Conservation (phyloP, 2,888 invertebrate genomes). For the Drosophila ustulata region DNA sequence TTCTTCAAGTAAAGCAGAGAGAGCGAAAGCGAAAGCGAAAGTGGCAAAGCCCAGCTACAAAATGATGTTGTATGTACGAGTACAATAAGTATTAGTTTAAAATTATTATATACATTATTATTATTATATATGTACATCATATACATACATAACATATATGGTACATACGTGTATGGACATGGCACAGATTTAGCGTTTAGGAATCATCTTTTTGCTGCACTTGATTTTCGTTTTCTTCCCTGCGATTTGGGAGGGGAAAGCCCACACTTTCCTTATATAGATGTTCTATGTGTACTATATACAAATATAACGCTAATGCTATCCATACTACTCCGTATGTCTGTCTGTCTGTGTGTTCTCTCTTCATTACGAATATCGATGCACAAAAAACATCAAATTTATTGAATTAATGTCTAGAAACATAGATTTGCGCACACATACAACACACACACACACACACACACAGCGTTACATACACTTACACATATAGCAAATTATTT, state of each 20-base stretch:
- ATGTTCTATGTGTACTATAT: constrained; percentile 1
- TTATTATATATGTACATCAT: background rate
- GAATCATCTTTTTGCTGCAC: background rate
- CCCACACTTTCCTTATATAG: background rate
- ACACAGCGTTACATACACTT: constrained; percentile 11
- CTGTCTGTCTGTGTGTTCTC: constrained; percentile 5
- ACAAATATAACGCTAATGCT: background rate
- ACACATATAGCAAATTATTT: constrained; percentile 60
- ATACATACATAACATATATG: too few species aligned
- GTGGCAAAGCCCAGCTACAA: constrained; percentile 46
- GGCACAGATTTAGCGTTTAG: background rate
- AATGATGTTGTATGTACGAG: constrained; percentile 39
- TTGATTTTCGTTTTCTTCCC: background rate
- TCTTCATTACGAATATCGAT: constrained; percentile 2
- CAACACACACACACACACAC: background rate
- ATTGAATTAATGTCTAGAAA: background rate
- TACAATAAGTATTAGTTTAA: constrained; percentile 42
- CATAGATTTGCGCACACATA: background rate
- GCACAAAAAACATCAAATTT: background rate
- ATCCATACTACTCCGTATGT: constrained; percentile 1
- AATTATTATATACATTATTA: background rate
- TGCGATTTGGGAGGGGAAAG: background rate
- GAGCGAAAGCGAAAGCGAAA: background rate
- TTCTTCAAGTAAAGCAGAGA: constrained; percentile 14
- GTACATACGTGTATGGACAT: constrained; percentile 12